These are phyloP conservation scores for Chaetoderma sp. DNA, from an alignment of 2,888 invertebrate genomes.

Conservation along the genomic window DNA sequence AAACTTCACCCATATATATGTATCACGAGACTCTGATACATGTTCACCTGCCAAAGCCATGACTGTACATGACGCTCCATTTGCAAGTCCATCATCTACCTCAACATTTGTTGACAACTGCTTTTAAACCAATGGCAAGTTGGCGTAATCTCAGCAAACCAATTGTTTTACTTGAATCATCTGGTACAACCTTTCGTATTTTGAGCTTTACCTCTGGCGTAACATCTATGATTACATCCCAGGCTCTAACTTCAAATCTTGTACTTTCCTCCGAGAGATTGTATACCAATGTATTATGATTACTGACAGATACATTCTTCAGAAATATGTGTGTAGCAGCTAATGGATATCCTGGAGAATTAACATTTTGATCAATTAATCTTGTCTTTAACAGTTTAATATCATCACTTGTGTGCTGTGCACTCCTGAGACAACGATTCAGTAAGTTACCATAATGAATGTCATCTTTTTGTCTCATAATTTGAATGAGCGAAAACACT, in stretches of 20 bases:
- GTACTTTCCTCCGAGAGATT: too few relatives aligned
- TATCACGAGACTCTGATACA: too few relatives aligned
- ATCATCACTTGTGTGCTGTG: slow-evolving; percentile 4
- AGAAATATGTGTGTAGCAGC: neutral
- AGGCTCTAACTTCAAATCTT: too few relatives aligned
- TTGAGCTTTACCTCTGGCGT: too few relatives aligned
- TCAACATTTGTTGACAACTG: neutral
- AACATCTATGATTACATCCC: too few relatives aligned
- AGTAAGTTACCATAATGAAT: neutral
- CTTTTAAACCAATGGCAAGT: neutral
- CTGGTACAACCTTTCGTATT: neutral
- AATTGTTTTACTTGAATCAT: slow-evolving; percentile 11
- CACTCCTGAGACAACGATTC: neutral
- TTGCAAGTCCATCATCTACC: slow-evolving; percentile 7
- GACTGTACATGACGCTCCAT: neutral
- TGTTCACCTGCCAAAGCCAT: neutral
- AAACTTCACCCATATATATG: slow-evolving; percentile 8
- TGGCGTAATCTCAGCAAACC: neutral
- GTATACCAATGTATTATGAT: too few relatives aligned
- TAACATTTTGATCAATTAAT: too few relatives aligned
- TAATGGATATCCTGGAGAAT: neutral
- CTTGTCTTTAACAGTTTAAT: neutral
- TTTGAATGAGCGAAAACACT: slow-evolving; percentile 34
- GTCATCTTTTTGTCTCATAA: slow-evolving; percentile 35
- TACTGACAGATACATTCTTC: neutral